Evolutionary conservation across 2,888 invertebrate genomes (phyloP), one percentile per base, ranked within the genome.

Genomic region (Idaea aversata): DNA sequence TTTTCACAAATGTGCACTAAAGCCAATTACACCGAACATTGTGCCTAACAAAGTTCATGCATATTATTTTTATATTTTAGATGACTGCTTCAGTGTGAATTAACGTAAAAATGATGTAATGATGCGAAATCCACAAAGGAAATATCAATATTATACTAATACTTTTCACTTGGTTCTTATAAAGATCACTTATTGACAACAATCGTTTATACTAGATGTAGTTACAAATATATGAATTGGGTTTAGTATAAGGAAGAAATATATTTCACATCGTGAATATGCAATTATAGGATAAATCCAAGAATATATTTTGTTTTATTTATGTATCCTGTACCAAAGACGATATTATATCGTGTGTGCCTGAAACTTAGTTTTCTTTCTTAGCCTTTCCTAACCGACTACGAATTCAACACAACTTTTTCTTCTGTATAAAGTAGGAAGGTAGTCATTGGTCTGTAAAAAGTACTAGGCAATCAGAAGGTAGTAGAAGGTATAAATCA

Each of bases 231-330:
- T 47, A 47, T 47, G 7, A 47, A 47, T 70, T 73, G 74, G 78
- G 77, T 72, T 71, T 71, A 70, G 47, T 47, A 7, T 47, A 47
- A 47, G 47, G 47, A 47, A 47, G 47, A 47, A 47, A 47, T 47
- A 73, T 75, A 81, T 83, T 76, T 72, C 73, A 79, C 77, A 68
- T 77, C 79, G 82, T 82, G 82, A 76, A 78, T 77, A 79, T 80
- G 75, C 75, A 80, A 76, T 71, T 77, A 80, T 77, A 78, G 66
- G 75, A 78, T 71, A 73, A 78, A 76, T 63, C 66, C 63, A 63
- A 38, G 62, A 61, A 68, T 70, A 15, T 34, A 61, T 61, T 5
- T 59, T 36, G 65, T 72, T 71, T 71, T 61, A 67, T 71, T 68
- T 64, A 5, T 47, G 57, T 34, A 47, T 25, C 25, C 25, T 2